Evolutionary conservation across 2,888 invertebrate species (phyloP).

Genomic region (Eurois occulta): DNA sequence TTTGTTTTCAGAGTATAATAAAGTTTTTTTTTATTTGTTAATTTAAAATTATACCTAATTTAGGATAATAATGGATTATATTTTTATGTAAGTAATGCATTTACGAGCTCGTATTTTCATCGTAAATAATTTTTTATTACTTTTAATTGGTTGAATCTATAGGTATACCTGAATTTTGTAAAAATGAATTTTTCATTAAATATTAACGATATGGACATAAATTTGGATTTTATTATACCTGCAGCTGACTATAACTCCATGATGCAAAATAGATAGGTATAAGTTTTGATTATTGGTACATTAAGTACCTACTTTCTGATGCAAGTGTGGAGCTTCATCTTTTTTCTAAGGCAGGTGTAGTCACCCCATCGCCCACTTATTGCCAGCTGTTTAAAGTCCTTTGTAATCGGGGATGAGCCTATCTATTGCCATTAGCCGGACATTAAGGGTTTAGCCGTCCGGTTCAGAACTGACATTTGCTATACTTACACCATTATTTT

Average conservation of each 20-base stretch:
- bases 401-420: too few relatives aligned
- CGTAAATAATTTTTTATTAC: conserved; percentile 75
- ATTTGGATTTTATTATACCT: conserved; percentile 44
- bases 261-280: not conserved
- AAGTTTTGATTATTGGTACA: not conserved
- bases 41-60: conserved; percentile 60
- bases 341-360: not conserved
- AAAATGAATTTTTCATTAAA: conserved; percentile 88
- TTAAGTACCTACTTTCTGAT: not conserved
- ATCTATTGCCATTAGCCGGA: too few relatives aligned
- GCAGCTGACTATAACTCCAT: not conserved
- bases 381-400: not conserved
- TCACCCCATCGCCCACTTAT: too few relatives aligned
- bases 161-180: conserved; percentile 87
- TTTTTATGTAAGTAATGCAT: conserved; percentile 80
- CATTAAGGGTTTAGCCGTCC: too few relatives aligned
- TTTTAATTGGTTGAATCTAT: conserved; percentile 77
- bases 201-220: conserved; percentile 77
- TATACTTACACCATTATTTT: too few relatives aligned
- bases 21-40: not conserved
- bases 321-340: not conserved
- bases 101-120: conserved; percentile 77
- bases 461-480: too few relatives aligned
- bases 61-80: conserved; percentile 67
- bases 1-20: conserved; percentile 21